Evolutionary conservation across 2,113 vertebrate species (phyloP), one percentile per base, ranked within the genome.

Genomic region (Mesitornis unicolor): DNA sequence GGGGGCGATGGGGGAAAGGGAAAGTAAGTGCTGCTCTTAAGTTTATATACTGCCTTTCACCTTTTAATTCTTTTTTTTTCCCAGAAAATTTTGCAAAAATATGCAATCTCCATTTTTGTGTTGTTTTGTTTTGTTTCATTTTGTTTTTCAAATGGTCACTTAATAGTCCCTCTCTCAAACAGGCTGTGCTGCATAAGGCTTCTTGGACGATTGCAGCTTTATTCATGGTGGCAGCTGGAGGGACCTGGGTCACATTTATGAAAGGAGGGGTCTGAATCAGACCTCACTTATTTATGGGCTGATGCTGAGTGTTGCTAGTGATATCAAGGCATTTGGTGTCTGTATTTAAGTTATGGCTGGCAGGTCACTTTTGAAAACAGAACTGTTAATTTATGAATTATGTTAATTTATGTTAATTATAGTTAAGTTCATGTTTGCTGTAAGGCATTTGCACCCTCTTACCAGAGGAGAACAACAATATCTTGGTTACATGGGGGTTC

Each of bases 1-100:
- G n/a, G n/a, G 6, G 1, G 29, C 8, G 10, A 3, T 1, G 9
- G 13, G 21, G 10, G 21, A 10, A 36, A 26, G n/a, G 50, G 42
- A 77, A 83, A 12, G 8, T 21, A 67, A 93, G 35, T 71, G 28
- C 71, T 70, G 24, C 35, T 89, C 28, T 69, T 51, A 73, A 59
- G 29, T 57, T 31, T 67, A 2, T 38, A 13, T 71, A 51, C 38
- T 57, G 59, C 15, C 51, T 80, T 94, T 83, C 43, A 70, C 24
- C 13, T 45, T 74, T 73, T 13, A 51, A 21, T 36, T 35, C 4
- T 24, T 29, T 50, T 51, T 36, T 40, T 14, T 10, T 38, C 3
- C 3, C 2, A 45, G 6, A 48, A 29, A 48, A 18, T 26, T 50
- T 51, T 70, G 33, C 6, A 77, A 85, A 93, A 94, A 45, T 38